These are phyloP conservation scores for Cryptocephalus primarius DNA, from an alignment of 2,888 invertebrate genomes.

Conservation along the genomic window DNA sequence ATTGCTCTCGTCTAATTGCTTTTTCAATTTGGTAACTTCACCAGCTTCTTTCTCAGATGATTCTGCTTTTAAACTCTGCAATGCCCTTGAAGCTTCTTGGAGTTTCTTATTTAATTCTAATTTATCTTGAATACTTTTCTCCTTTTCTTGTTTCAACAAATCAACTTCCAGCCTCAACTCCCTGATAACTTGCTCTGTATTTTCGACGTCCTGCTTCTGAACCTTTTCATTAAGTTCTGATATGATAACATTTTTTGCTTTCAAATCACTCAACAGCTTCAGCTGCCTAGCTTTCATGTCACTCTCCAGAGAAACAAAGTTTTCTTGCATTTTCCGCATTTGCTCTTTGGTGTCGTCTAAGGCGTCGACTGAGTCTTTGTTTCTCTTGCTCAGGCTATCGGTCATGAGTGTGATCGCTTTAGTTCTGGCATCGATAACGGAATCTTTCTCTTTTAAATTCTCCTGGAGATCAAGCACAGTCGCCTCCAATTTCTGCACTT, in stretches of 20 bases:
- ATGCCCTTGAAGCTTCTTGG: constrained; percentile 2
- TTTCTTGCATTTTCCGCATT: constrained; percentile 71
- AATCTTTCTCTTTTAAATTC: constrained; percentile 70
- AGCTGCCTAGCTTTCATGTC: constrained; percentile 51
- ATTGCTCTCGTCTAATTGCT: constrained; percentile 63
- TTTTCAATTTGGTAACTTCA: constrained; percentile 45
- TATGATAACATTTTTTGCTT: constrained; percentile 25
- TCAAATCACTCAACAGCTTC: constrained; percentile 24
- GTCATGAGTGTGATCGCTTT: constrained; percentile 67
- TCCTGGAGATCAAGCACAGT: constrained; percentile 73
- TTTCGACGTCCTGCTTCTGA: constrained; percentile 2
- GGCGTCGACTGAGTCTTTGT: constrained; percentile 56
- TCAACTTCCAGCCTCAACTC: constrained; percentile 9
- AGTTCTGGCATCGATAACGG: constrained; percentile 71
- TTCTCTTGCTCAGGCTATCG: constrained; percentile 59
- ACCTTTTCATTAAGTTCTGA: constrained; percentile 21
- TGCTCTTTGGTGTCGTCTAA: constrained; percentile 71
- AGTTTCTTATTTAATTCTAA: constrained; percentile 18
- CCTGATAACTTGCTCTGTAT: constrained; percentile 4
- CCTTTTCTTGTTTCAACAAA: constrained; percentile 7
- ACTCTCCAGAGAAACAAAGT: constrained; percentile 58
- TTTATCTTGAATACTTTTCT: constrained; percentile 14
- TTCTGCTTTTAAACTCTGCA: neutral
- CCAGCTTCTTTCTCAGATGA: constrained; percentile 22
- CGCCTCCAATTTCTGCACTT: constrained; percentile 64